phyloP scores from a whole-genome alignment of 1,140 invertebrate species.

The Anthonomus grandis region DNA sequence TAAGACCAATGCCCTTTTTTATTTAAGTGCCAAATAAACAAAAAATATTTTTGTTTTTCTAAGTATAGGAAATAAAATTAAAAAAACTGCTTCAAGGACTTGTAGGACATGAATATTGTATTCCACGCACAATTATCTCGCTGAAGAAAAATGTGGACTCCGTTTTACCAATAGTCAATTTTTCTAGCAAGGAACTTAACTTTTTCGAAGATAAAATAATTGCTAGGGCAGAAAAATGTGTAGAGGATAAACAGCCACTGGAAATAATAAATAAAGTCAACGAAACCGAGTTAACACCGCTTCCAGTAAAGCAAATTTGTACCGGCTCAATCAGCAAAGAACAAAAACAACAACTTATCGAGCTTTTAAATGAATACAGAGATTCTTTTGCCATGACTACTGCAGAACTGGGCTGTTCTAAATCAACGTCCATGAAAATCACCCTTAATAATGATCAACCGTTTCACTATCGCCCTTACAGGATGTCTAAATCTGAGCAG shows the following conservation, averaged over 20 bases:
- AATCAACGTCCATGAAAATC: slow-evolving; percentile 33
- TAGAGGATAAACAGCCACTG: neutral
- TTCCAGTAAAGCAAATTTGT: slow-evolving; percentile 6
- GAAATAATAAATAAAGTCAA: neutral
- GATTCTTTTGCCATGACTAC: slow-evolving; percentile 22
- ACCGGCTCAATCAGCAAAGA: slow-evolving; percentile 8
- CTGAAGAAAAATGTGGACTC: no score
- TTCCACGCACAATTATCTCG: no score
- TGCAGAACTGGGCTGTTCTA: slow-evolving; percentile 29
- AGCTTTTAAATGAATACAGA: slow-evolving; percentile 20
- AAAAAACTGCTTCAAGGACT: no score
- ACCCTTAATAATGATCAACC: slow-evolving; percentile 33
- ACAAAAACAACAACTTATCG: slow-evolving; percentile 18
- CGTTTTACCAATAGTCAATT: no score
- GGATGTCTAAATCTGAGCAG: slow-evolving; percentile 33
- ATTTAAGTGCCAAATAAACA: no score
- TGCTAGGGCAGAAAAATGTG: slow-evolving; percentile 4
- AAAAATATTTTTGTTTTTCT: no score
- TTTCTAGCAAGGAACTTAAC: slow-evolving; percentile 6
- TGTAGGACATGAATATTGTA: no score
- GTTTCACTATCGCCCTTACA: slow-evolving; percentile 34
- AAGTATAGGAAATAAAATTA: no score
- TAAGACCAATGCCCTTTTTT: no score
- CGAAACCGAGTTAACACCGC: neutral
- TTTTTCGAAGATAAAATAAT: slow-evolving; percentile 11